Conservation (phyloP, 2,888 invertebrate genomes). For the Penaeus monodon region DNA sequence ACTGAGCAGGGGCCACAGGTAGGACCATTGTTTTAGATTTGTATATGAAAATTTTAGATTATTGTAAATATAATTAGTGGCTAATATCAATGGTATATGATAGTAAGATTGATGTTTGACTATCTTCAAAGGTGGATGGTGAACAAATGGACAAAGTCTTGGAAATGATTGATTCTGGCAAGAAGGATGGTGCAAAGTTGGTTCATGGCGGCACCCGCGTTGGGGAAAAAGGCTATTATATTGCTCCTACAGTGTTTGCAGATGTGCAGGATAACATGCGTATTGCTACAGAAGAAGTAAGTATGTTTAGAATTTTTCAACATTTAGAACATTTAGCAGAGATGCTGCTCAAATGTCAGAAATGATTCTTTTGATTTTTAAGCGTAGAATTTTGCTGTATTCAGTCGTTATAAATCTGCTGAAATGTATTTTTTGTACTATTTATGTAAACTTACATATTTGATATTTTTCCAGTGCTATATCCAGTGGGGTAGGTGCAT, state of each 20-base stretch:
- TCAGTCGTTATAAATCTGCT: background rate
- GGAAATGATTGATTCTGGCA: conserved; percentile 82
- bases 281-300: conserved; percentile 85
- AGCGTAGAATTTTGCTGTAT: background rate
- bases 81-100: background rate
- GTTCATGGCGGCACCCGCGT: conserved; percentile 81
- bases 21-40: conserved; percentile 48
- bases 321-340: background rate
- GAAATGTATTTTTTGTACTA: background rate
- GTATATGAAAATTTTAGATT: background rate
- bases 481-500: too few relatives aligned
- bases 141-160: conserved; percentile 88
- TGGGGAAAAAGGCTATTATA: conserved; percentile 83
- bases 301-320: conserved; percentile 40
- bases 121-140: conserved; percentile 59
- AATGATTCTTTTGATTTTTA: too few relatives aligned
- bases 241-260: conserved; percentile 90
- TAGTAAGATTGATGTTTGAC: too few relatives aligned
- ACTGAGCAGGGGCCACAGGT: conserved; percentile 93
- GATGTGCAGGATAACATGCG: conserved; percentile 87
- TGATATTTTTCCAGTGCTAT: too few relatives aligned
- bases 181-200: conserved; percentile 86
- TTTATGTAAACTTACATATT: too few relatives aligned
- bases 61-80: background rate
- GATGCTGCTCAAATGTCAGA: too few relatives aligned